Base-by-base conservation (phyloP, 64 coral and sea anemone species). In the Porites australiensis region DNA sequence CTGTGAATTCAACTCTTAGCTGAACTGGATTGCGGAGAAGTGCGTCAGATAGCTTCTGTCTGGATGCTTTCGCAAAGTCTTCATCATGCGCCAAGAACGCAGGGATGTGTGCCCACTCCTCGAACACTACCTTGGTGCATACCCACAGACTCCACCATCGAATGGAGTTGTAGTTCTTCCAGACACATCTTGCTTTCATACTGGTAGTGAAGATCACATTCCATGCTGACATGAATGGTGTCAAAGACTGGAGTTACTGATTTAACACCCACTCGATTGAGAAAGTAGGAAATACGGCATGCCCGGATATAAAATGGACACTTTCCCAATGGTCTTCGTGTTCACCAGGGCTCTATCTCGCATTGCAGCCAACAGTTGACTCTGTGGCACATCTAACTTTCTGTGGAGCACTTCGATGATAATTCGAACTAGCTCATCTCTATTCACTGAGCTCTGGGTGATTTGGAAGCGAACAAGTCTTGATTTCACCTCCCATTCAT, bases 361-460 rank as follows among this genome's bases (percentile, higher is more conserved):
- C 86, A 88, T 88, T 88, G 46, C 86, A 73, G 86, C 86, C 51
- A 53, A 50, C 27, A 88, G 69, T 53, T 73, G 44, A 53, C 18
- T 47, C 46, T 88, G 86, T 4, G 43, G 20, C 37, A 73, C 67
- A 88, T 46, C 65, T 49, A 88, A 48, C 47, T 88, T 70, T 6
- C 67, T 2, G 21, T 70, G 67, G 8, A 70, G 23, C 67, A 70
- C 67, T 21, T n/a, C 67, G 21, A 70, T 70, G 18, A 70, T 70
- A 9, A 70, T 70, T 70, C 67, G 22, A 21, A 21, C 67, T 21
- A 70, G 9, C 67, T 21, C 67, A 22, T 70, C 67, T 19, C 67
- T n/a, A 70, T 22, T 6, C 21, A 70, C 19, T 9, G 67, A 37
- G 27, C n/a, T 70, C 21, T 70, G 19, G 19, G 22, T 22, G 22